Percentiles rank a stretch among this genome's conserved stretches.
These are phyloP conservation scores for Pollachius pollachius DNA, from an alignment of 2,113 vertebrate genomes.

Conservation along the genomic window DNA sequence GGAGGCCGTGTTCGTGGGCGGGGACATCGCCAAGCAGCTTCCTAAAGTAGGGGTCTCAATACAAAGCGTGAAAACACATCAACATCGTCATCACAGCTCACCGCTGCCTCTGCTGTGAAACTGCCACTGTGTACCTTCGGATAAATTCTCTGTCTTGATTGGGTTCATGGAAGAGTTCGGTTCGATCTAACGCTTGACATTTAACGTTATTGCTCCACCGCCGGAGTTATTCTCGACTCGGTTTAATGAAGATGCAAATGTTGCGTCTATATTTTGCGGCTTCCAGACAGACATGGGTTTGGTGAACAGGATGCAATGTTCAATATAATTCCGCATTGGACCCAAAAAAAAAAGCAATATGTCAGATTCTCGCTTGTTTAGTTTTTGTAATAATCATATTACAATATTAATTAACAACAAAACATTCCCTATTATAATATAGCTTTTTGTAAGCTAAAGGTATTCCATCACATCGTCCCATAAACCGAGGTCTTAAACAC, in stretches of 20 bases:
- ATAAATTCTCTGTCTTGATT: no score
- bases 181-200: no score
- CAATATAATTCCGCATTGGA: not conserved
- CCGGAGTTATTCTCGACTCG: no score
- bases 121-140: no score
- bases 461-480: no score
- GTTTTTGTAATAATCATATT: not conserved
- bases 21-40: constrained; percentile 95
- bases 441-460: not conserved
- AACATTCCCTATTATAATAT: not conserved
- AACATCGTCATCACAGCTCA: not conserved
- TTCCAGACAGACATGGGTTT: no score
- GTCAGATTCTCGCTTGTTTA: not conserved
- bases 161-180: no score
- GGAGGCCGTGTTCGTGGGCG: constrained; percentile 94
- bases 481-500: no score
- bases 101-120: no score
- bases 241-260: no score
- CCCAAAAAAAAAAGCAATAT: not conserved
- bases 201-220: no score
- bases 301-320: no score
- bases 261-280: not conserved
- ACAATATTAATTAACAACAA: not conserved
- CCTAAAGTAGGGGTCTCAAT: constrained; percentile 80
- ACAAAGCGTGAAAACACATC: not conserved